These are phyloP conservation scores for Antitype chi DNA, from an alignment of 2,888 invertebrate genomes.

Conservation along the genomic window DNA sequence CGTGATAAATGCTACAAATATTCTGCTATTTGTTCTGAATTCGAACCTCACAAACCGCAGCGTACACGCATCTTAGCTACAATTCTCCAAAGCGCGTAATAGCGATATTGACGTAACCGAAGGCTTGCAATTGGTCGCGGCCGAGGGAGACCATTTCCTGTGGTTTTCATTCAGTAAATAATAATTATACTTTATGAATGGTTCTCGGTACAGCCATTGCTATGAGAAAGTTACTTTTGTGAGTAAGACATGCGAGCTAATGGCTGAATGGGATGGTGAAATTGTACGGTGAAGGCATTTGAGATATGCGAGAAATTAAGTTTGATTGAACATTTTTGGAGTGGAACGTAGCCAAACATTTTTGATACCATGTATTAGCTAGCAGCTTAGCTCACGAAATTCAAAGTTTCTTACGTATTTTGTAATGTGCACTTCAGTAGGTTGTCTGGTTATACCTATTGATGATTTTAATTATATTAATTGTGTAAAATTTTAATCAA, in stretches of 20 bases:
- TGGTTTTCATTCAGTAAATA: constrained; percentile 77
- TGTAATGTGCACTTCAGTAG: no score
- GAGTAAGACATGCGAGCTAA: constrained; percentile 41
- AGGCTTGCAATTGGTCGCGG: constrained; percentile 75
- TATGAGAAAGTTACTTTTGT: constrained; percentile 74
- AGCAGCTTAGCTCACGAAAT: no score
- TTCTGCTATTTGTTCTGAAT: background rate
- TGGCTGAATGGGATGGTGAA: constrained; percentile 34
- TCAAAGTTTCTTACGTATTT: no score
- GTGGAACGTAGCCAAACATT: background rate
- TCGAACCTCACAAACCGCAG: constrained; percentile 41
- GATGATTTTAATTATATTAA: no score
- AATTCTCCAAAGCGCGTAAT: constrained; percentile 58
- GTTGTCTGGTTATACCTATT: no score
- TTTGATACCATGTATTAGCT: background rate
- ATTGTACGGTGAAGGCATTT: constrained; percentile 13
- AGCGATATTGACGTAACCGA: constrained; percentile 71
- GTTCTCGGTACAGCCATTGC: constrained; percentile 64
- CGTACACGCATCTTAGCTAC: constrained; percentile 44
- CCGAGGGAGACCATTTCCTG: constrained; percentile 75
- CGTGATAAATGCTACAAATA: no score
- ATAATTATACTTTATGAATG: constrained; percentile 76
- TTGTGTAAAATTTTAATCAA: no score
- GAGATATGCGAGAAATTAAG: background rate
- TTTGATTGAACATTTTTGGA: background rate